A percentile compares a stretch with the other conserved stretches of the same genome.
phyloP scores from a whole-genome alignment of 1,140 invertebrate species.

The Heliconius congener region DNA sequence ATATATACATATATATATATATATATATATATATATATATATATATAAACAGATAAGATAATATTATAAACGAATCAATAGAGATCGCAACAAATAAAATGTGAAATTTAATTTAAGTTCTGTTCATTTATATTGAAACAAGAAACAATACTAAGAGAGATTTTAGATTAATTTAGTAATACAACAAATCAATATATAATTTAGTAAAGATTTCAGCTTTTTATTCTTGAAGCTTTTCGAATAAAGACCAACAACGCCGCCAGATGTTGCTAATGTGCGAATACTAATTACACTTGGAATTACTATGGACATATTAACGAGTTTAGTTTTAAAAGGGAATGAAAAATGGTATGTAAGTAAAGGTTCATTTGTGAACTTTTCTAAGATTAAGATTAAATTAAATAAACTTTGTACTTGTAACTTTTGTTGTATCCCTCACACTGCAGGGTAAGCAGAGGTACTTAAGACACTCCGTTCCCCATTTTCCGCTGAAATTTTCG shows the following conservation, averaged over 20 bases:
- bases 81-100: no score
- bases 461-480: no score
- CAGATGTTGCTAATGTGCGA: constrained; percentile 8
- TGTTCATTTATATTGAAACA: neutral
- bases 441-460: no score
- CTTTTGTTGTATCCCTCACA: no score
- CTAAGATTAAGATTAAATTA: no score
- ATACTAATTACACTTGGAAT: constrained; percentile 12
- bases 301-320: constrained; percentile 1
- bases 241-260: neutral
- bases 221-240: neutral
- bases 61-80: neutral
- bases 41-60: no score
- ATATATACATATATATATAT: no score
- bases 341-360: neutral
- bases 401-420: no score
- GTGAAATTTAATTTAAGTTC: neutral
- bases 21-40: no score
- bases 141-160: neutral
- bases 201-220: constrained; percentile 6
- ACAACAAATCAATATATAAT: neutral
- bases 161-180: neutral
- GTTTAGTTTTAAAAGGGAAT: neutral
- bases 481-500: no score
- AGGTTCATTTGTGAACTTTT: neutral